Evolutionary conservation across 2,888 invertebrate genomes (phyloP).

Genomic region (Lymantria monacha): DNA sequence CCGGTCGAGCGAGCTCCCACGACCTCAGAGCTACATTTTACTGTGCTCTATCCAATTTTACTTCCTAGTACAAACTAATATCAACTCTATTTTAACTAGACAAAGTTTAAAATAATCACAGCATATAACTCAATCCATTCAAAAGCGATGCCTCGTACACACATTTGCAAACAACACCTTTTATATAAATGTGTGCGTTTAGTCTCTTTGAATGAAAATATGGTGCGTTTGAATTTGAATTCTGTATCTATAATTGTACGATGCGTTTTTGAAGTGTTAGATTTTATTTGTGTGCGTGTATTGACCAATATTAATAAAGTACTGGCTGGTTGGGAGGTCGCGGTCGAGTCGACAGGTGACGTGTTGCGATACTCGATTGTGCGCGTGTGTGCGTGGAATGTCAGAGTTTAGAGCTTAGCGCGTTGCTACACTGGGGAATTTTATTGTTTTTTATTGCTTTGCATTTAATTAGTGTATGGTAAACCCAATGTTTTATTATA

Average conservation of each 20-base stretch:
- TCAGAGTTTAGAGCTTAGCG: slow-evolving; percentile 63
- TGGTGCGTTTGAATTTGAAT: slow-evolving; percentile 36
- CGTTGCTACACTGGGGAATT: slow-evolving; percentile 27
- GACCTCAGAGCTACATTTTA: slow-evolving; percentile 74
- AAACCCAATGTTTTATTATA: background rate
- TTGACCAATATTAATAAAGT: slow-evolving; percentile 77
- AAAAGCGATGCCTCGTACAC: slow-evolving; percentile 64
- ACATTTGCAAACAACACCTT: slow-evolving; percentile 63
- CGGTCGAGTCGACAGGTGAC: slow-evolving; percentile 73
- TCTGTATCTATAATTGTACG: slow-evolving; percentile 31
- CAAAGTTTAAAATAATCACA: slow-evolving; percentile 42
- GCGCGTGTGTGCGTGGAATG: slow-evolving; percentile 67
- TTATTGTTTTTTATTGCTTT: slow-evolving; percentile 31
- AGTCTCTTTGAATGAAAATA: slow-evolving; percentile 39
- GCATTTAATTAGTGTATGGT: slow-evolving; percentile 22
- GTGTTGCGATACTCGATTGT: slow-evolving; percentile 51
- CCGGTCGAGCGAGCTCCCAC: slow-evolving; percentile 66
- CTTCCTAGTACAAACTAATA: slow-evolving; percentile 66
- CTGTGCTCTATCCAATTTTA: slow-evolving; percentile 75
- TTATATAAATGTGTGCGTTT: slow-evolving; percentile 47
- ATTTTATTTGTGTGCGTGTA: slow-evolving; percentile 49
- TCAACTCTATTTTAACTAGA: slow-evolving; percentile 34
- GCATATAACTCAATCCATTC: slow-evolving; percentile 58
- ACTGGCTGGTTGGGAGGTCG: slow-evolving; percentile 68
- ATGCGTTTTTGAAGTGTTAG: slow-evolving; percentile 32